phyloP scores from a whole-genome alignment of 92 coral and sea anemone species.

The Desmophyllum pertusum region DNA sequence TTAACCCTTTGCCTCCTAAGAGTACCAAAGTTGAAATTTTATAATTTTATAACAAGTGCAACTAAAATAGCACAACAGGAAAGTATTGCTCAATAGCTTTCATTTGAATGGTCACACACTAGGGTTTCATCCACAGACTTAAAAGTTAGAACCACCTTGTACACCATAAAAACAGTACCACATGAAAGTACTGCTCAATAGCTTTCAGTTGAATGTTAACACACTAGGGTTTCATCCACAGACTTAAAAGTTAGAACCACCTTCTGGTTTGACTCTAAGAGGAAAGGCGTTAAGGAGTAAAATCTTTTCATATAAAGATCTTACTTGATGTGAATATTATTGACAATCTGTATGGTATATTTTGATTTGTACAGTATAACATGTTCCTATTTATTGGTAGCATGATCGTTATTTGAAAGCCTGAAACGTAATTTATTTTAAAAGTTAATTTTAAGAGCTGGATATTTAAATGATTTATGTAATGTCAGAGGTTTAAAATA shows the following conservation, averaged over 20 bases:
- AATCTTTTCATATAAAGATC: background rate
- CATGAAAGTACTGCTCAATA: background rate
- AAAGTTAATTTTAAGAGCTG: background rate
- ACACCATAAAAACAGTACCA: background rate
- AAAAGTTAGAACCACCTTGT: background rate
- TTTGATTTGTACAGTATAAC: slow-evolving; percentile 4
- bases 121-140: no score
- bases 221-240: no score
- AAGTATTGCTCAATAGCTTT: background rate
- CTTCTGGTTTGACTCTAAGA: background rate
- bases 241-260: background rate
- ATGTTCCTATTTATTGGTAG: background rate
- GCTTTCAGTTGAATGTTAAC: background rate
- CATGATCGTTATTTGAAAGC: background rate
- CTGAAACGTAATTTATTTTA: background rate
- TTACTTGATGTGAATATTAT: background rate
- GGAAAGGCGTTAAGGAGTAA: background rate
- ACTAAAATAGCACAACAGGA: background rate
- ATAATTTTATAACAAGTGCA: background rate
- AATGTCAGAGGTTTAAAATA: background rate
- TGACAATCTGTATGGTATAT: background rate
- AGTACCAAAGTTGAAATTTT: background rate
- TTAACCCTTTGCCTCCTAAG: no score
- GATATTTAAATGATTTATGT: background rate
- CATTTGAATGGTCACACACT: background rate